A percentile compares a stretch with the other conserved stretches of the same genome.
These are phyloP conservation scores for Leptinotarsa juncta DNA, from an alignment of 2,888 invertebrate species.

Conservation along the genomic window DNA sequence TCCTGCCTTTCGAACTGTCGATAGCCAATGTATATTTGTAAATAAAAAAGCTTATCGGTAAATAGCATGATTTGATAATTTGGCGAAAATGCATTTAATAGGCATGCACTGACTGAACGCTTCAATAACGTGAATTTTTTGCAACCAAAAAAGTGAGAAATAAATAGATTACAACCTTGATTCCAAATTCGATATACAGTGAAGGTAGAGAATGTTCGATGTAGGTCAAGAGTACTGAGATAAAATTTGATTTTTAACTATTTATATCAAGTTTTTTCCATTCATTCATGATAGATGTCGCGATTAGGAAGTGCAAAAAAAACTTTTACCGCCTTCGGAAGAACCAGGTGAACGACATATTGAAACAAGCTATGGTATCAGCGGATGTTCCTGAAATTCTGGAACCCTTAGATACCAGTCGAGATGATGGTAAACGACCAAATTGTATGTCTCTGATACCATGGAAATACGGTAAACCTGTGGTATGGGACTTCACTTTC, in stretches of 20 bases:
- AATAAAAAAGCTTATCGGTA: conserved; percentile 12
- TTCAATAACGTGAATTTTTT: background rate
- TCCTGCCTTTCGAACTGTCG: conserved; percentile 33
- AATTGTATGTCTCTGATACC: too few species aligned
- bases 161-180: background rate
- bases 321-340: too few species aligned
- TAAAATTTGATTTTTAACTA: conserved; percentile 19
- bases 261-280: conserved; percentile 10
- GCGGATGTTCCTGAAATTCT: too few species aligned
- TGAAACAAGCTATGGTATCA: too few species aligned
- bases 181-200: background rate
- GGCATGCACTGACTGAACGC: background rate
- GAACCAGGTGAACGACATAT: too few species aligned
- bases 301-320: conserved; percentile 22
- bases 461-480: too few species aligned
- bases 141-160: background rate
- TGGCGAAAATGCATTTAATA: background rate
- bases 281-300: conserved; percentile 14
- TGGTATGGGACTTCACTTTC: too few species aligned
- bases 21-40: conserved; percentile 23
- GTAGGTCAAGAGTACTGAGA: conserved; percentile 28
- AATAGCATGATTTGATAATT: conserved; percentile 7
- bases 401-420: too few species aligned
- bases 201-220: conserved; percentile 19
- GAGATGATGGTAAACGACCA: too few species aligned